A percentile compares a stretch with the other conserved stretches of the same genome.
phyloP scores from a whole-genome alignment of 2,797 vertebrate genomes.

The Cryptoprocta ferox region DNA sequence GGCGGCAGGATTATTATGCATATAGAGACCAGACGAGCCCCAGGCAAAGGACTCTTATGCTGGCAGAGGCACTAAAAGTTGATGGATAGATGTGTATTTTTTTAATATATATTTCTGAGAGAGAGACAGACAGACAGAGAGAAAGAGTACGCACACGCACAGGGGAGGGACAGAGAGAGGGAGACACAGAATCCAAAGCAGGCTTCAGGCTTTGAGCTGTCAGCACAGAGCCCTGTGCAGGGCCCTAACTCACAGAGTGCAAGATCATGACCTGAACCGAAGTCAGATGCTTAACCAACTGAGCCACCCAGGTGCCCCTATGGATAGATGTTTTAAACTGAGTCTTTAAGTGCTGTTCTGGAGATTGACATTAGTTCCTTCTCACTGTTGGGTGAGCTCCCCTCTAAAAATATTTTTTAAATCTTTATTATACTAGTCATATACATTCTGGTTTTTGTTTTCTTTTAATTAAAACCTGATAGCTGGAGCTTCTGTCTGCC shows the following conservation, averaged over 20 bases:
- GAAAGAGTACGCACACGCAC: no score
- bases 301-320: no score
- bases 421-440: background rate
- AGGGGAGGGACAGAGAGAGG: no score
- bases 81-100: background rate
- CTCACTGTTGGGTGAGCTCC: background rate
- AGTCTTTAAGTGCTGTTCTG: background rate
- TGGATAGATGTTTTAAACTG: background rate
- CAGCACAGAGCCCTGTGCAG: no score
- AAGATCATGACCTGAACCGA: no score
- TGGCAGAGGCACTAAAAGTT: background rate
- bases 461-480: background rate
- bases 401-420: background rate
- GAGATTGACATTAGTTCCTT: background rate
- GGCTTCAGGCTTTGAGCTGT: no score
- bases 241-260: no score
- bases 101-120: no score
- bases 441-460: background rate
- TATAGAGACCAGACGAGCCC: background rate
- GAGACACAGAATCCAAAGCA: no score
- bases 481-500: background rate
- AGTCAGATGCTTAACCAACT: no score
- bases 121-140: no score
- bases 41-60: background rate
- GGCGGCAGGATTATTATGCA: background rate